Conservation (phyloP, 2,113 vertebrate genomes). For the Platycercus adscitus region DNA sequence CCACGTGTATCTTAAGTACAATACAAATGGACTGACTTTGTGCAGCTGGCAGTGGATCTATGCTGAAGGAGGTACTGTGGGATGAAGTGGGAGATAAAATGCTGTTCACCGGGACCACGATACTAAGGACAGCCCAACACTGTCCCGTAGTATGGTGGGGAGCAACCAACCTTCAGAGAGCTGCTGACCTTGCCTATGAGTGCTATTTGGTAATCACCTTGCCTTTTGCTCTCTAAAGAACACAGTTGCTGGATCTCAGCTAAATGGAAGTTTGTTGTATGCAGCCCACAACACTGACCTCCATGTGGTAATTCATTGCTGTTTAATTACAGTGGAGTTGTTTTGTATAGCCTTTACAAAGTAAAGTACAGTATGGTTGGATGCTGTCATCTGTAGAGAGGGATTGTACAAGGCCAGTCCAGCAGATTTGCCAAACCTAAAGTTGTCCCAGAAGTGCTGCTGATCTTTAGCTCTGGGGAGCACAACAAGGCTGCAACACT, state of each 20-base stretch:
- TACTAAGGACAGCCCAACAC: background rate
- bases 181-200: background rate
- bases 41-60: background rate
- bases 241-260: accelerated
- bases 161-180: background rate
- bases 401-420: background rate
- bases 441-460: background rate
- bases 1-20: background rate
- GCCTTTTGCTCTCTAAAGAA: background rate
- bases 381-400: background rate
- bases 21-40: background rate
- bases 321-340: background rate
- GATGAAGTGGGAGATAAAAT: background rate
- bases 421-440: background rate
- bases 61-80: background rate
- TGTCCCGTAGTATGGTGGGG: background rate
- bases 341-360: background rate
- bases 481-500: background rate
- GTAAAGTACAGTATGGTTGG: accelerated
- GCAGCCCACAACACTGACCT: background rate
- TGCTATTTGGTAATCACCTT: background rate
- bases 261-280: background rate
- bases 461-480: background rate
- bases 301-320: background rate
- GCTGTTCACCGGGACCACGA: background rate